phyloP scores from a whole-genome alignment of 2,888 invertebrate genomes.

The Cyclophora albipunctata region DNA sequence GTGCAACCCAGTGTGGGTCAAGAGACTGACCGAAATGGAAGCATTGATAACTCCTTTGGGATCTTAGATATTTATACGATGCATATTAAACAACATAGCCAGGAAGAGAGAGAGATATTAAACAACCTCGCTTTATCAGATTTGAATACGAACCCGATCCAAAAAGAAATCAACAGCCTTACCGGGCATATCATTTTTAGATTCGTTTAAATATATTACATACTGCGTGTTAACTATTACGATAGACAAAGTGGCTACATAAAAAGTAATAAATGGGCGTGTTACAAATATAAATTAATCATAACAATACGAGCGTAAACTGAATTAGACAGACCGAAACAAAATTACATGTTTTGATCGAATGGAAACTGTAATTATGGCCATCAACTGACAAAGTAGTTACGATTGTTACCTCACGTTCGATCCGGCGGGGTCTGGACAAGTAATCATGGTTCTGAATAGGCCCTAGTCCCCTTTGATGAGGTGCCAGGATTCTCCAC shows the following conservation, averaged over 20 bases:
- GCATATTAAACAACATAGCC: conserved; percentile 14
- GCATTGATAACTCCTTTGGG: conserved; percentile 39
- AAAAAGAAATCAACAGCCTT: too few relatives aligned
- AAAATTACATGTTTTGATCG: conserved; percentile 30
- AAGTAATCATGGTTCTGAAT: conserved; percentile 62
- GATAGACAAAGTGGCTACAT: too few relatives aligned
- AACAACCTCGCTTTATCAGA: not conserved
- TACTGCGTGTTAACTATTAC: too few relatives aligned
- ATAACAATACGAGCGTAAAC: conserved; percentile 12
- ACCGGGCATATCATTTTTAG: too few relatives aligned
- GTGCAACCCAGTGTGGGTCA: conserved; percentile 47
- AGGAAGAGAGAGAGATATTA: too few relatives aligned
- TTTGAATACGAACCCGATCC: too few relatives aligned
- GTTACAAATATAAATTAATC: not conserved
- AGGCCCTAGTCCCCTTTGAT: conserved; percentile 49
- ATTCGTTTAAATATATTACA: too few relatives aligned
- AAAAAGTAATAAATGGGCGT: too few relatives aligned
- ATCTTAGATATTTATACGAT: conserved; percentile 16
- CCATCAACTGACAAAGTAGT: conserved; percentile 38
- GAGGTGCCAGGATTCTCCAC: conserved; percentile 58
- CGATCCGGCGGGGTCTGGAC: conserved; percentile 25
- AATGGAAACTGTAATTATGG: conserved; percentile 33
- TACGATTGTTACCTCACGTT: conserved; percentile 27
- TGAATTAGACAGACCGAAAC: conserved; percentile 19
- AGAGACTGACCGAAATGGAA: conserved; percentile 46